These are phyloP conservation scores for Merodon equestris DNA, from an alignment of 2,888 invertebrate genomes.

Conservation along the genomic window DNA sequence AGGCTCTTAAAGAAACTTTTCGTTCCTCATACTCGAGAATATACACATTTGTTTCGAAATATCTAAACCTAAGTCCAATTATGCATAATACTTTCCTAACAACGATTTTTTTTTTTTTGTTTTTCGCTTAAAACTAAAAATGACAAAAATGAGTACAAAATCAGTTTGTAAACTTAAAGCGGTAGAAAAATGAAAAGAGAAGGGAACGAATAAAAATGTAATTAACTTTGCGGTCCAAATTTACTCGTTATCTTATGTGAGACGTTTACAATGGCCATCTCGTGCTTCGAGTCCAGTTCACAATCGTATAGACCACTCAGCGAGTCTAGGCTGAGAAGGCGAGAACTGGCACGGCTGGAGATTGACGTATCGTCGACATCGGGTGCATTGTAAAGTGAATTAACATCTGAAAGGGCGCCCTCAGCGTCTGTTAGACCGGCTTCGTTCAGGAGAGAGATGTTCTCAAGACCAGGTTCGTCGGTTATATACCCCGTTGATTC, in stretches of 20 bases:
- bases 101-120: slow-evolving; percentile 9
- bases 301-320: slow-evolving; percentile 89
- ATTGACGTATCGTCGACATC: slow-evolving; percentile 87
- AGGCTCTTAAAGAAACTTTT: slow-evolving; percentile 16
- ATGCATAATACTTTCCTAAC: slow-evolving; percentile 9
- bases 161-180: slow-evolving; percentile 48
- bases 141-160: slow-evolving; percentile 38
- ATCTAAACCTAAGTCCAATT: slow-evolving; percentile 28
- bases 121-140: background rate
- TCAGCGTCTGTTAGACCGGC: slow-evolving; percentile 92
- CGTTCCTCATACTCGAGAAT: slow-evolving; percentile 20
- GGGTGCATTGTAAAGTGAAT: slow-evolving; percentile 87
- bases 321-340: slow-evolving; percentile 89
- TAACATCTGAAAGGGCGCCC: slow-evolving; percentile 92
- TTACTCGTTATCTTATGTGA: slow-evolving; percentile 79
- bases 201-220: slow-evolving; percentile 11
- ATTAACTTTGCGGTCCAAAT: slow-evolving; percentile 76
- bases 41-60: slow-evolving; percentile 11
- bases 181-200: slow-evolving; percentile 20
- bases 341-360: slow-evolving; percentile 90
- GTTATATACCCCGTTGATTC: slow-evolving; percentile 92
- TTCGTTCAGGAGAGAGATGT: slow-evolving; percentile 91
- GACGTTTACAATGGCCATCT: slow-evolving; percentile 79
- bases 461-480: slow-evolving; percentile 91
- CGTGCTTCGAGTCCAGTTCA: slow-evolving; percentile 80